Base-by-base conservation (phyloP, 2,888 invertebrate genomes). In the Itoplectis maculator region DNA sequence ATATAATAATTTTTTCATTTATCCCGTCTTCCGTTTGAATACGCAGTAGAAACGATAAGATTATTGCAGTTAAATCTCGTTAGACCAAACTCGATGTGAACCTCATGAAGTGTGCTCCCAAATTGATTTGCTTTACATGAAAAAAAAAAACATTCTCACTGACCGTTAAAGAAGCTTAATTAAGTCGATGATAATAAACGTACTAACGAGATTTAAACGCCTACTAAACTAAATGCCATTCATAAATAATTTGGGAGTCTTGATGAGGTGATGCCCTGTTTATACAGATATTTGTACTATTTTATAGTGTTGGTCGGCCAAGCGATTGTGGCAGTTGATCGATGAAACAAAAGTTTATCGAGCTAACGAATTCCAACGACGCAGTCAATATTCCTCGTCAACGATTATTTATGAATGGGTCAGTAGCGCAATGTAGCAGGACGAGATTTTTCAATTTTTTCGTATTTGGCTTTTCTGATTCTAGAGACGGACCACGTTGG, bases 141-240 rank as follows among this genome's bases (percentile, higher is more conserved):
- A 54, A 65, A n/a, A n/a, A n/a, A n/a, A n/a, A n/a, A 49, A 74
- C 29, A 18, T 40, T 45, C 5, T 37, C 42, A n/a, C 2, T n/a
- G 56, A 54, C 61, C 42, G 18, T 73, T 68, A 69, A 73, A 40
- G 37, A 23, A 66, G 65, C 54, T n/a, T 74, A 74, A 65, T 18
- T 65, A 42, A 37, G 61, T 72, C 74, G 45, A 66, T 82, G 18
- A 75, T 73, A 73, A 76, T 70, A 70, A 84, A 85, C 70, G 59
- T 88, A 81, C 92, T 92, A 92, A 92, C 92, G 92, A 92, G 92
- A 92, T 92, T 92, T 92, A 92, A 92, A 90, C 86, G 92, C 92
- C 79, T 85, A 78, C 82, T 77, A 79, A 86, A 78, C 68, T 72
- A 85, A 82, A 85, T 82, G 85, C 90, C 91, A 92, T 92, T 92